These are phyloP conservation scores for Hirtodrosophila alboralis DNA, from an alignment of 2,888 invertebrate species.

Conservation along the genomic window DNA sequence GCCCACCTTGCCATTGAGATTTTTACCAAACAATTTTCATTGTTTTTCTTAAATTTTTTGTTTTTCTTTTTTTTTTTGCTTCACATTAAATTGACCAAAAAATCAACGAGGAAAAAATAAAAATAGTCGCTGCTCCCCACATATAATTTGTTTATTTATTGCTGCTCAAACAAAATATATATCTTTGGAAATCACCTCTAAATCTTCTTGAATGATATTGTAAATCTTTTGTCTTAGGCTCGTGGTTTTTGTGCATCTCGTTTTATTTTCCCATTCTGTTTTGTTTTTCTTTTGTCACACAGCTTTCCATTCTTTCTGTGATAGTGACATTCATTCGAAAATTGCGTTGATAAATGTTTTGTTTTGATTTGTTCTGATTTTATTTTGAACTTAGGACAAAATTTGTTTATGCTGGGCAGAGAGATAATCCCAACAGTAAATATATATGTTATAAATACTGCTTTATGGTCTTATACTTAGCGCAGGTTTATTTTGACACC, in stretches of 20 bases:
- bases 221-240: slow-evolving; percentile 79
- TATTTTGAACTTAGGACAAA: slow-evolving; percentile 53
- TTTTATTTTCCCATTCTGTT: slow-evolving; percentile 30
- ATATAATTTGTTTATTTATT: slow-evolving; percentile 79
- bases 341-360: slow-evolving; percentile 79
- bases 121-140: slow-evolving; percentile 45
- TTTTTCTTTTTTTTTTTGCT: slow-evolving; percentile 21
- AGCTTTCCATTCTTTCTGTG: slow-evolving; percentile 25
- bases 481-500: slow-evolving; percentile 1
- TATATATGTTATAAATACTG: slow-evolving; percentile 4
- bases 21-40: slow-evolving; percentile 35
- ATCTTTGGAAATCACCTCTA: slow-evolving; percentile 79
- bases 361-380: slow-evolving; percentile 77
- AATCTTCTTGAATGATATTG: slow-evolving; percentile 80
- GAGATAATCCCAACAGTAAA: slow-evolving; percentile 60
- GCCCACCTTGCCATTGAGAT: slow-evolving; percentile 15
- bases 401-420: slow-evolving; percentile 36
- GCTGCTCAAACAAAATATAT: slow-evolving; percentile 80
- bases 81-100: slow-evolving; percentile 60
- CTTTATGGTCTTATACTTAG: slow-evolving; percentile 1
- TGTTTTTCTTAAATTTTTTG: slow-evolving; percentile 20
- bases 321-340: slow-evolving; percentile 17
- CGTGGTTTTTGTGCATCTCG: slow-evolving; percentile 60
- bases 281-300: slow-evolving; percentile 35
- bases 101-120: slow-evolving; percentile 33